Evolutionary conservation across 2,888 invertebrate genomes (phyloP).

Genomic region (Lacanobia wlatinum): DNA sequence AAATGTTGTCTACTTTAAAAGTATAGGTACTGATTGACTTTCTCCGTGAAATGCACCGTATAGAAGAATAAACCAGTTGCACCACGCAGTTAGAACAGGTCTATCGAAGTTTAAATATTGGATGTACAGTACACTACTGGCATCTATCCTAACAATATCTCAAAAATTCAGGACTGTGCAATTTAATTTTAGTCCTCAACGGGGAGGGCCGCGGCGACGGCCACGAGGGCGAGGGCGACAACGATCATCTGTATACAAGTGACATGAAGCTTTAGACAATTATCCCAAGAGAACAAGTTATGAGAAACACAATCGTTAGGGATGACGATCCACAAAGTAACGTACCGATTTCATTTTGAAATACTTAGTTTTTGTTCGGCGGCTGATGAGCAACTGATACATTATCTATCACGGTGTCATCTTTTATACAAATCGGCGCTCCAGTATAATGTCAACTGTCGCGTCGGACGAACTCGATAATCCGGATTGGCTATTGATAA

Average conservation of each 20-base stretch:
- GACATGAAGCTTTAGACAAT: neutral
- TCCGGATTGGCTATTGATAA: slow-evolving; percentile 32
- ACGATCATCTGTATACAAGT: slow-evolving; percentile 46
- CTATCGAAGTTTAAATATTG: too few relatives aligned
- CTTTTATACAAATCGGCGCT: slow-evolving; percentile 31
- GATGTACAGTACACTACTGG: too few relatives aligned
- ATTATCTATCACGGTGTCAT: neutral
- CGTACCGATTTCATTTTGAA: slow-evolving; percentile 46
- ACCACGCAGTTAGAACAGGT: too few relatives aligned
- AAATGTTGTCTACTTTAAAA: too few relatives aligned
- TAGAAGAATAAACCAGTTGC: too few relatives aligned
- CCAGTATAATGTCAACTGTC: slow-evolving; percentile 29
- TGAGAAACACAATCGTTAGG: neutral
- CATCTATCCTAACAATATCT: too few relatives aligned
- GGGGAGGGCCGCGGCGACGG: slow-evolving; percentile 46
- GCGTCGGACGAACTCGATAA: neutral
- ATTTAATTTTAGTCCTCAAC: neutral
- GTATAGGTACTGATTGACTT: too few relatives aligned
- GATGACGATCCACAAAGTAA: slow-evolving; percentile 4
- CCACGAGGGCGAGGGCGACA: slow-evolving; percentile 44
- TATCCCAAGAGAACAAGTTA: neutral
- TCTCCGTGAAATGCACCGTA: too few relatives aligned
- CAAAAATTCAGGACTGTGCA: too few relatives aligned
- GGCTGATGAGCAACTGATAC: slow-evolving; percentile 38
- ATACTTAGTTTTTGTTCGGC: slow-evolving; percentile 29